phyloP scores from a whole-genome alignment of 2,888 invertebrate species.

The Ryuthela nishihirai region DNA sequence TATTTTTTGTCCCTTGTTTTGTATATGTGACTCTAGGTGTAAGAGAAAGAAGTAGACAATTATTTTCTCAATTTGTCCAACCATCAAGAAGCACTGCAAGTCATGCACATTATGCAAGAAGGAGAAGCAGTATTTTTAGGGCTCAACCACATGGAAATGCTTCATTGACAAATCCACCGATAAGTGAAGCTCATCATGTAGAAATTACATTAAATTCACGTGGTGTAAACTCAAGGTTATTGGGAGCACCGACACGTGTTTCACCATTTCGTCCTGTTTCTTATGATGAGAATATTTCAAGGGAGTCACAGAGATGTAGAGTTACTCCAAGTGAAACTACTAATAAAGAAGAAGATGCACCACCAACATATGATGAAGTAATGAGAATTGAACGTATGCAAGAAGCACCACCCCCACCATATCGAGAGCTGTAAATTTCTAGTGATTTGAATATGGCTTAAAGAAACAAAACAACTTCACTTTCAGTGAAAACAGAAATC shows the following conservation, averaged over 20 bases:
- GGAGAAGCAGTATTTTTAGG: conserved; percentile 8
- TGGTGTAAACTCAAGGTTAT: conserved; percentile 22
- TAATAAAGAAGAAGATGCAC: conserved; percentile 26
- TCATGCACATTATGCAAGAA: conserved; percentile 11
- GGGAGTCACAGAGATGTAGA: not conserved
- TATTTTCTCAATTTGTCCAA: conserved; percentile 27
- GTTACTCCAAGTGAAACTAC: conserved; percentile 1
- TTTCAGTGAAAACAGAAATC: no score
- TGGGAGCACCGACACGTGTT: conserved; percentile 1
- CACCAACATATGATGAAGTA: conserved; percentile 27
- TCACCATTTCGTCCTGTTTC: not conserved
- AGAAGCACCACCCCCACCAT: conserved; percentile 26
- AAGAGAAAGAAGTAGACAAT: conserved; percentile 18
- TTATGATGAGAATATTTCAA: conserved; percentile 3
- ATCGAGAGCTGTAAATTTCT: conserved; percentile 17
- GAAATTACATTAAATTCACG: conserved; percentile 16
- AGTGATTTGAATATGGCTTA: no score
- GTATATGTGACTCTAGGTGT: conserved; percentile 27
- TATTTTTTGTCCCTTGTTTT: conserved; percentile 32
- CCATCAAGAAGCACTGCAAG: conserved; percentile 17
- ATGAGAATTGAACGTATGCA: conserved; percentile 15
- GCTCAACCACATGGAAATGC: not conserved
- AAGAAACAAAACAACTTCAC: no score
- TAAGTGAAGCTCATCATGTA: conserved; percentile 15
- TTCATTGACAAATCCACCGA: not conserved